Evolutionary conservation across 2,113 vertebrate species (phyloP).

Genomic region (Fulica atra): DNA sequence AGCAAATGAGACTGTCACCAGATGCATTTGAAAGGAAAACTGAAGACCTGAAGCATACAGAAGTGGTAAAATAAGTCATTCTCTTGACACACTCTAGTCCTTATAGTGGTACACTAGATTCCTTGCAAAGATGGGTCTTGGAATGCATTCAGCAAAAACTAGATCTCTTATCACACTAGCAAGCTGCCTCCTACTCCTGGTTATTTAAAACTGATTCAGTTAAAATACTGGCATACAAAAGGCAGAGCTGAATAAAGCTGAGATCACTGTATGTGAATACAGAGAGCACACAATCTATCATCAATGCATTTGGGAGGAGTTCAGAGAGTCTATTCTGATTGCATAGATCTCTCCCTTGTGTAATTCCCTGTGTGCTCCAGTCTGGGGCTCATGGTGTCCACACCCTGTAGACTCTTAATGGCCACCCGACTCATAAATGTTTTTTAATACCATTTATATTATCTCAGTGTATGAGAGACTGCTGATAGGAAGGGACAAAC

Average conservation of each 20-base stretch:
- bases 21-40: not conserved
- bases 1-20: not conserved
- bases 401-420: not conserved
- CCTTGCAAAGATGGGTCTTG: not conserved
- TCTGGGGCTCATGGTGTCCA: not conserved
- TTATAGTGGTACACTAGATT: not conserved
- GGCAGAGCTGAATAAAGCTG: not conserved
- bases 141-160: not conserved
- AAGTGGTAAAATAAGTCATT: not conserved
- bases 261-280: conserved; percentile 10
- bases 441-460: not conserved
- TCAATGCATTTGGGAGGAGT: conserved; percentile 13
- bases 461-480: not conserved
- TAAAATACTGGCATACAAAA: not conserved
- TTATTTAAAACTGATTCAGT: conserved; percentile 4
- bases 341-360: not conserved
- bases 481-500: not conserved
- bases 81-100: not conserved
- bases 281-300: not conserved
- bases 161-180: not conserved
- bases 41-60: not conserved
- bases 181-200: not conserved
- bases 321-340: conserved; percentile 18
- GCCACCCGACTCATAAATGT: not conserved
- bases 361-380: not conserved